Conservation (phyloP, 2,888 invertebrate genomes). For the Malthinus seriepunctatus region DNA sequence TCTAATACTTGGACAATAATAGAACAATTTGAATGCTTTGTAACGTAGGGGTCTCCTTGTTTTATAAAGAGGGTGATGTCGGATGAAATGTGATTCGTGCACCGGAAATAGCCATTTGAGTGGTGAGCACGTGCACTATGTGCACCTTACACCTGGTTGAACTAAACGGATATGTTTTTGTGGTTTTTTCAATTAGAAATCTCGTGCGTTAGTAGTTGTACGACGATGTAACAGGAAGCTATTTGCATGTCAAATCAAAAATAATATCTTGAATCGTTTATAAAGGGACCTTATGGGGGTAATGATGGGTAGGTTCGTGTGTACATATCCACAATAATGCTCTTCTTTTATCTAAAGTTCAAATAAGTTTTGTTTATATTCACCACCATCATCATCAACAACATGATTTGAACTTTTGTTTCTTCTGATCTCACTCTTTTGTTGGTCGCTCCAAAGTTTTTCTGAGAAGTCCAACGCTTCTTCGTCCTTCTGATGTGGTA, state of each 20-base stretch:
- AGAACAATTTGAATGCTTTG: slow-evolving; percentile 21
- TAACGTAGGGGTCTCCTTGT: slow-evolving; percentile 20
- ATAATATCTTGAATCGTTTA: too few species aligned
- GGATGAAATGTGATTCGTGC: slow-evolving; percentile 20
- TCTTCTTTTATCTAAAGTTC: too few species aligned
- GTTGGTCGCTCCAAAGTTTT: too few species aligned
- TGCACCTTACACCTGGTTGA: slow-evolving; percentile 26
- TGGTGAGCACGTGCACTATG: slow-evolving; percentile 32
- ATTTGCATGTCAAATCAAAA: background rate
- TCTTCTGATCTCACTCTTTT: too few species aligned
- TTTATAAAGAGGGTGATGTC: slow-evolving; percentile 14
- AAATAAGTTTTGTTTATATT: too few species aligned
- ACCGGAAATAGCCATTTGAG: slow-evolving; percentile 34
- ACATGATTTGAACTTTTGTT: too few species aligned
- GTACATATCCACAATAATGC: background rate
- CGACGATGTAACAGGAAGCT: background rate
- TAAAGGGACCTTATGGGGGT: too few species aligned
- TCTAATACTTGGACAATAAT: slow-evolving; percentile 19
- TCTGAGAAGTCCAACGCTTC: too few species aligned
- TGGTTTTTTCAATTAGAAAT: slow-evolving; percentile 20
- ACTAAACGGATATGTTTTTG: slow-evolving; percentile 29
- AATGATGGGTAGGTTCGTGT: too few species aligned
- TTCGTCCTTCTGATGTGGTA: too few species aligned
- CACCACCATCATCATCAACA: too few species aligned
- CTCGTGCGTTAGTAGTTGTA: too few species aligned